These are phyloP conservation scores for Phylloscopus whistleri DNA, from an alignment of 2,113 vertebrate species.

Conservation along the genomic window DNA sequence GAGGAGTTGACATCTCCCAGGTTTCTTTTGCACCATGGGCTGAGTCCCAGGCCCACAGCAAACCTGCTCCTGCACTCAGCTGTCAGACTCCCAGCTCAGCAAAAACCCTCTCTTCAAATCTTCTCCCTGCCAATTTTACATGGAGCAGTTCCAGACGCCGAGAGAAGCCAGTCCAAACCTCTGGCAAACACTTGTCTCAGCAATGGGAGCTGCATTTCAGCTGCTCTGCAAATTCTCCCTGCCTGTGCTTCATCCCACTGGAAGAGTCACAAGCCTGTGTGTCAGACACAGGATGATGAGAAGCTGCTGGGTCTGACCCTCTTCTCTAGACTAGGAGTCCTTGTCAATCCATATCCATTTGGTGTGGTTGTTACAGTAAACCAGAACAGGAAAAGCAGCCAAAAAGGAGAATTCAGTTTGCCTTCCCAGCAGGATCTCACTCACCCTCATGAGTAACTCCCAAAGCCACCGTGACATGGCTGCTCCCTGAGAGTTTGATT, in stretches of 20 bases:
- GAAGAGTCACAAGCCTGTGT: background rate
- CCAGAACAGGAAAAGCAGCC: background rate
- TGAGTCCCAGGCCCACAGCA: background rate
- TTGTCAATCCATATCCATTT: background rate
- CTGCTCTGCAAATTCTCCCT: slow-evolving; percentile 35
- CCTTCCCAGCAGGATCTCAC: background rate
- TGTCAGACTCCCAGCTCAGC: background rate
- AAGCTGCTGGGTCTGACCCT: background rate
- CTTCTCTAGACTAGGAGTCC: background rate
- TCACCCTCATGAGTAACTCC: background rate
- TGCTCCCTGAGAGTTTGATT: background rate
- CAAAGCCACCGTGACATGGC: fast-evolving
- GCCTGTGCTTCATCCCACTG: slow-evolving; percentile 11
- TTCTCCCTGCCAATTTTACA: background rate
- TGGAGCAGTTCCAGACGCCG: background rate
- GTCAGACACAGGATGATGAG: background rate
- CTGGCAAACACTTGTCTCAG: slow-evolving; percentile 17
- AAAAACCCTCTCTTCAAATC: background rate
- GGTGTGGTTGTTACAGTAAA: background rate
- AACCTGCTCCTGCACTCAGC: background rate
- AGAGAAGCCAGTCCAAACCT: background rate
- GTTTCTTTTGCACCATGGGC: background rate
- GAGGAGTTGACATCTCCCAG: background rate
- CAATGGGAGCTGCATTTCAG: background rate
- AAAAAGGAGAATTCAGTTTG: background rate